Base-by-base conservation (phyloP, 1,140 invertebrate genomes). In the Octopus sinensis region DNA sequence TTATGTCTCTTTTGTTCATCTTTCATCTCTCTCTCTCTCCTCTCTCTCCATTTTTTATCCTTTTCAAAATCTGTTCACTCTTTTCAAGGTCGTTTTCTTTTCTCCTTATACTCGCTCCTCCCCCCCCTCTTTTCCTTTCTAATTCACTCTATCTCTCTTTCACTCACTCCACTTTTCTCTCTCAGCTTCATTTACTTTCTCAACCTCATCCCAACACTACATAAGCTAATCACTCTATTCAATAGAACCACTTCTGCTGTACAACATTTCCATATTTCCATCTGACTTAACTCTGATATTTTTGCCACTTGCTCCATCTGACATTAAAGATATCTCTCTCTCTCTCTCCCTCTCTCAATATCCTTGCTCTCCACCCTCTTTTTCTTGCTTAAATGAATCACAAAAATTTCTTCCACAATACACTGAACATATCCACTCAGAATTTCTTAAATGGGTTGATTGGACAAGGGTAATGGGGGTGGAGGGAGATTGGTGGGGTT, bases 31-130 rank as follows among this genome's bases (percentile, higher is more conserved):
- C 3, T 52, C 53, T 71, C 10, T 6, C 71, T 43, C 71, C 79
- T 80, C 79, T 80, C 62, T 75, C 5, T 73, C 51, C 54, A n/a
- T 80, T 43, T 76, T 71, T 73, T 13, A 53, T 52, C 73, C 0
- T 75, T 71, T 53, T 68, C 73, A 23, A 75, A 56, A 4, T 43
- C 13, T 53, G n/a, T 53, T 76, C 23, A 53, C 53, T 43, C n/a
- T 76, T 17, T 52, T 52, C 51, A 4, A 23, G n/a, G 7, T 52
- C 71, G 3, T 53, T 13, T 76, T 68, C 30, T 52, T 68, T 10
- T 68, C 62, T 56, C 5, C 52, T 23, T 6, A 5, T 23, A 30
- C 62, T 23, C 43, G 3, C 51, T n/a, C 62, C 79, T 56, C 6
- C 62, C 4, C 12, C 17, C 7, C 53, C 12, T 4, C 52, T 30